Evolutionary conservation across 2,888 invertebrate species (phyloP), one percentile per base, ranked within the genome.

Genomic region (Arge pagana): DNA sequence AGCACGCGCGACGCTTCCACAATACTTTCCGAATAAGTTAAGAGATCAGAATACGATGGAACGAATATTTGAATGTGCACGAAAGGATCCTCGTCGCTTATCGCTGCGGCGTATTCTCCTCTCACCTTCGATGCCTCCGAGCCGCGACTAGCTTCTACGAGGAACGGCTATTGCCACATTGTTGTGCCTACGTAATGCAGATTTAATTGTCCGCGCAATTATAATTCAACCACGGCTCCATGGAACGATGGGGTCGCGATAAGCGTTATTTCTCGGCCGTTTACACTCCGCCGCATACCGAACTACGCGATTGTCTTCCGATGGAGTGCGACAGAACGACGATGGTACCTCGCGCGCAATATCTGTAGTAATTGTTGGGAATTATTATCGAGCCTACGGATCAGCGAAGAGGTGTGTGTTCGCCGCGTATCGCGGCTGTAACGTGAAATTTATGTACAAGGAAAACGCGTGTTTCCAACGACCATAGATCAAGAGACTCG

Each of bases 141-240:
- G n/a, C n/a, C n/a, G n/a, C n/a, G n/a, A n/a, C n/a, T n/a, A n/a
- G n/a, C n/a, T n/a, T n/a, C n/a, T n/a, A n/a, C n/a, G n/a, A n/a
- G n/a, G n/a, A 52, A 52, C 48, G 48, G 42, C n/a, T 45, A 48
- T 39, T 48, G 36, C 42, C 33, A 41, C 42, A 51, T 51, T 43
- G 42, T 26, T 33, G 16, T n/a, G 18, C 7, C 13, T 43, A 19
- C 19, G 30, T 26, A 39, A 49, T 16, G 45, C 35, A 35, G 33
- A n/a, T 48, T 52, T 48, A 52, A 48, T 52, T 36, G 45, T 48
- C 21, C 28, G 8, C 15, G 30, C 48, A 30, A 52, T 48, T 52
- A 48, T 21, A 30, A 48, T 51, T 15, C 45, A 45, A 33, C n/a
- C n/a, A 45, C 45, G 10, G 35, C 23, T 45, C 13, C 10, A 23